phyloP scores from a whole-genome alignment of 2,888 invertebrate genomes.

The Stegophylla sp. region DNA sequence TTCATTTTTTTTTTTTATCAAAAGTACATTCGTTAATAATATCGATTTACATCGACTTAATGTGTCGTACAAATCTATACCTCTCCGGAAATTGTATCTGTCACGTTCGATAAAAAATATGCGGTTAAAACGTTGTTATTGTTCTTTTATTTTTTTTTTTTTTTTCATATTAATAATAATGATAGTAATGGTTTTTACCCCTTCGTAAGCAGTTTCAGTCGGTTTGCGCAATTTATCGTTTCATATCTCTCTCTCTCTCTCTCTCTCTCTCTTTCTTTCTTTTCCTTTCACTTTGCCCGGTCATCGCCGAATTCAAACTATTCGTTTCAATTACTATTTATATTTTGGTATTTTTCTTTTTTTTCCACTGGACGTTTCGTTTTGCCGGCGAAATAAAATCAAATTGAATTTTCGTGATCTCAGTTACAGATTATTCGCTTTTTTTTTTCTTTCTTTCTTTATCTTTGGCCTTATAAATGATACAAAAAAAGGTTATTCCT shows the following conservation, averaged over 20 bases:
- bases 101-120: not conserved
- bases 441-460: slow-evolving; percentile 8
- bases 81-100: slow-evolving; percentile 9
- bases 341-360: not conserved
- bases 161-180: slow-evolving; percentile 18
- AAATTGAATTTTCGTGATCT: slow-evolving; percentile 34
- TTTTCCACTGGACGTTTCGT: not conserved
- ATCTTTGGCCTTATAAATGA: not conserved
- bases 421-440: not conserved
- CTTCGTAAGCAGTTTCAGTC: slow-evolving; percentile 29
- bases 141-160: no score
- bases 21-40: no score
- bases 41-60: no score
- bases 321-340: slow-evolving; percentile 42
- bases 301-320: not conserved
- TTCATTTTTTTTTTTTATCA: no score
- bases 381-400: slow-evolving; percentile 24
- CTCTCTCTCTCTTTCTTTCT: no score
- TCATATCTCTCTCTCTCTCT: no score
- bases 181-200: slow-evolving; percentile 3
- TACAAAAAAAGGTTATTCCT: slow-evolving; percentile 14
- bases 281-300: no score
- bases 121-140: not conserved
- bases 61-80: not conserved
- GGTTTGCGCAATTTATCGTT: slow-evolving; percentile 16